These are phyloP conservation scores for Apocheima hispidaria DNA, from an alignment of 2,888 invertebrate species.

Conservation along the genomic window DNA sequence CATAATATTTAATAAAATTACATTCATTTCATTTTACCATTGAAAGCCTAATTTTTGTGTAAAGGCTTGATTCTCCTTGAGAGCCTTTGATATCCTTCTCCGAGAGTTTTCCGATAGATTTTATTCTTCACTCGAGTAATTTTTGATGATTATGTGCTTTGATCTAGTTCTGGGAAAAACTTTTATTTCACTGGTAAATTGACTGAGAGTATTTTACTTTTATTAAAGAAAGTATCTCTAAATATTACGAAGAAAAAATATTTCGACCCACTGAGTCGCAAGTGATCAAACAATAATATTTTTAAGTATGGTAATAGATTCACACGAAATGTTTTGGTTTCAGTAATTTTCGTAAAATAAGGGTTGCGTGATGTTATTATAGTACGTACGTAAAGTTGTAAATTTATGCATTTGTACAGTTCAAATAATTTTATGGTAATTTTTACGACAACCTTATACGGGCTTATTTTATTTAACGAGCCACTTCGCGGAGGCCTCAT, in stretches of 20 bases:
- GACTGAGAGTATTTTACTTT: constrained; percentile 10
- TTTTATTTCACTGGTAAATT: constrained; percentile 31
- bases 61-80: constrained; percentile 13
- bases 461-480: too few species aligned
- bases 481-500: too few species aligned
- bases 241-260: background rate
- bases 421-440: constrained; percentile 7
- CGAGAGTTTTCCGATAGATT: constrained; percentile 36
- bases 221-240: background rate
- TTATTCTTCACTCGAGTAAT: constrained; percentile 35
- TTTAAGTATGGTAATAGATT: background rate
- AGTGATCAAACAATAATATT: background rate
- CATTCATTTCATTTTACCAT: constrained; percentile 15
- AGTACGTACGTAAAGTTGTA: background rate
- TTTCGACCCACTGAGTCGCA: background rate
- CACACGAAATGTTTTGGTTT: background rate
- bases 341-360: background rate
- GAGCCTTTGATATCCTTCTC: constrained; percentile 38
- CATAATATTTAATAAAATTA: constrained; percentile 24
- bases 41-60: constrained; percentile 23
- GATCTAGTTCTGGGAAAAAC: constrained; percentile 21
- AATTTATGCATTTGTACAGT: constrained; percentile 6
- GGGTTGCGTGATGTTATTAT: constrained; percentile 1
- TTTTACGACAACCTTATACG: background rate
- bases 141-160: constrained; percentile 36